Conservation (phyloP, 2,797 vertebrate species). For the Phrynocephalus forsythii region DNA sequence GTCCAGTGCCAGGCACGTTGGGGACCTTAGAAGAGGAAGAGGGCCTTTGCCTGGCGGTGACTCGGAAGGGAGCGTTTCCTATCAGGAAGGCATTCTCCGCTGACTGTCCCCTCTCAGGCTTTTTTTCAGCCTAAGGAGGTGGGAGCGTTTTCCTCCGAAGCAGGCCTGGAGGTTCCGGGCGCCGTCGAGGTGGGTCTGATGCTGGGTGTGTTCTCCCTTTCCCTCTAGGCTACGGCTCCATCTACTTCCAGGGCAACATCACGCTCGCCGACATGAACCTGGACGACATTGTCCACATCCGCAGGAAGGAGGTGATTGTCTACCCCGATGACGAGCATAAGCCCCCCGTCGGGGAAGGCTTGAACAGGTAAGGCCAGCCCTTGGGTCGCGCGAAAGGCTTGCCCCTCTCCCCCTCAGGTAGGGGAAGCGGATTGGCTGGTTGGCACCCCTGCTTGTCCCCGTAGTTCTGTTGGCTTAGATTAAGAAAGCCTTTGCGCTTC, state of each 20-base stretch:
- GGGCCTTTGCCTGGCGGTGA: not conserved
- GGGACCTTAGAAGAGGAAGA: not conserved
- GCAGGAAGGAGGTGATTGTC: slow-evolving; percentile 94
- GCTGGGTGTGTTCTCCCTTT: not conserved
- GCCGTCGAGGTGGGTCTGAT: not conserved
- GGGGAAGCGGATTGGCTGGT: too few species aligned
- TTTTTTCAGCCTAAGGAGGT: too few species aligned
- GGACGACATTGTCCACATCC: slow-evolving; percentile 94
- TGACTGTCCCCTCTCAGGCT: too few species aligned
- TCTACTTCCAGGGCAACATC: slow-evolving; percentile 92
- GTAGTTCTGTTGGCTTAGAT: too few species aligned
- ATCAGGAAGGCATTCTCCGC: not conserved
- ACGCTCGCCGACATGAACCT: slow-evolving; percentile 90
- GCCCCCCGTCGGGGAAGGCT: slow-evolving; percentile 87
- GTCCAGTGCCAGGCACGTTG: not conserved
- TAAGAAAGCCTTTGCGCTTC: too few species aligned
- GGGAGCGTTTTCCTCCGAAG: too few species aligned
- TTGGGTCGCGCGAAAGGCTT: rapidly evolving
- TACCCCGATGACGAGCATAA: slow-evolving; percentile 93
- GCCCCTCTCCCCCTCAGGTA: not conserved
- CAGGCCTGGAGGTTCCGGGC: not conserved
- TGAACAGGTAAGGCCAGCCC: slow-evolving; percentile 87
- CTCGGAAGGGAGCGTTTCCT: not conserved
- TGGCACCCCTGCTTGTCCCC: too few species aligned
- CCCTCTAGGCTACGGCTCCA: slow-evolving; percentile 89